Conservation (phyloP, 2,113 vertebrate genomes). For the Macquaria ambigua region DNA sequence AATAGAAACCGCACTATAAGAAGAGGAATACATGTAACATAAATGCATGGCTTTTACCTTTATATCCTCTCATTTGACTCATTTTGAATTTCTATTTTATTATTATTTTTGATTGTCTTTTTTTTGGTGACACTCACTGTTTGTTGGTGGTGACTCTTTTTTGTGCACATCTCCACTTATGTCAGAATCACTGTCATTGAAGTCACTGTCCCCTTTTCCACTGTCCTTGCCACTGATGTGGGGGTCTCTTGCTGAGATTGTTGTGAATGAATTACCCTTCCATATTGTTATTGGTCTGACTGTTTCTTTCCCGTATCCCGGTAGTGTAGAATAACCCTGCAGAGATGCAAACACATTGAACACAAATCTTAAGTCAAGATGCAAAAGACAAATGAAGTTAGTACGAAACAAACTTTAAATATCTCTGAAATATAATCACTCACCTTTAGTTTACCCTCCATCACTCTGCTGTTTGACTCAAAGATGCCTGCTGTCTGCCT, state of each 20-base stretch:
- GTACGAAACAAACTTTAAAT: slow-evolving; percentile 2
- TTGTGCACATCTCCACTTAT: slow-evolving; percentile 95
- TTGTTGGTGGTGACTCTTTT: slow-evolving; percentile 90
- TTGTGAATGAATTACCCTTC: slow-evolving; percentile 97
- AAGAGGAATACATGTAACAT: not conserved
- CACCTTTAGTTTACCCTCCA: slow-evolving; percentile 90
- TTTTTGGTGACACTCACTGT: slow-evolving; percentile 85
- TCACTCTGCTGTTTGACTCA: slow-evolving; percentile 89
- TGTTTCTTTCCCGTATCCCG: slow-evolving; percentile 89
- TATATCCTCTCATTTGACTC: not conserved
- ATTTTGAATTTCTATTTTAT: slow-evolving; percentile 7
- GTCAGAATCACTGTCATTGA: slow-evolving; percentile 97
- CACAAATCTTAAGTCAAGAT: slow-evolving; percentile 9
- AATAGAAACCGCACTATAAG: not conserved
- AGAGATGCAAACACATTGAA: slow-evolving; percentile 30
- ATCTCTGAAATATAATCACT: slow-evolving; percentile 53
- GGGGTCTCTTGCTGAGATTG: slow-evolving; percentile 91
- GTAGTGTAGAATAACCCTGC: slow-evolving; percentile 89
- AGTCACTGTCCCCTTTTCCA: slow-evolving; percentile 98
- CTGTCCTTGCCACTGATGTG: slow-evolving; percentile 99
- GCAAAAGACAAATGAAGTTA: not conserved
- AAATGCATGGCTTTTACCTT: not conserved
- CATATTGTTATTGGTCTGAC: slow-evolving; percentile 92
- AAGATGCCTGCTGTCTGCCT: slow-evolving; percentile 87
- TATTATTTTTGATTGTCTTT: not conserved